Base-by-base conservation (phyloP, 1,140 invertebrate species). In the Ceratitis capitata region DNA sequence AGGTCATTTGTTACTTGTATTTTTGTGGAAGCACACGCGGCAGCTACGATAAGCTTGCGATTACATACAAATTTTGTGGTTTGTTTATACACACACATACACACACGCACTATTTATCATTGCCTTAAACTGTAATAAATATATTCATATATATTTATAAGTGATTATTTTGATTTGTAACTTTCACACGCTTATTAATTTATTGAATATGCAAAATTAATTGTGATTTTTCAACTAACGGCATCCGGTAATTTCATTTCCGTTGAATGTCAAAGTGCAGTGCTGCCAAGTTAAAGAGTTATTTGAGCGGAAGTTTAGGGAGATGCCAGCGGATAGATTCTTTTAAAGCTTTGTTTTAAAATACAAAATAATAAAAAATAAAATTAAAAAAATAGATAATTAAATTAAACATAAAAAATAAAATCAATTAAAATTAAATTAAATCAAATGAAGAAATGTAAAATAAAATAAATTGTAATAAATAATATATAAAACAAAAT, bases 31-130 rank as follows among this genome's bases (percentile, higher is more conserved):
- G 69, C 39, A 45, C 39, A 78, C 35, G 35, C 35, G 32, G 69
- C 39, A 26, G 39, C 39, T 39, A 35, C n/a, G 69, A 78, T 78
- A 78, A 78, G 69, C 69, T 78, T 9, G 39, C 69, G 69, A 47
- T 78, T 78, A 45, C 9, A n/a, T 45, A 47, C 29, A n/a, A 39
- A 78, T 78, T 74, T 78, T 78, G 39, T 78, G 69, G 39, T 78
- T 78, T 45, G 69, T 3, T n/a, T 78, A 45, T 47, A 14, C 35
- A 39, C 61, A 69, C 61, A 35, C 61, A 19, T 69, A 3, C 29
- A 69, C 3, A 39, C 14, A 69, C n/a, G n/a, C n/a, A n/a, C n/a
- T n/a, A n/a, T n/a, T n/a, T n/a, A n/a, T n/a, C n/a, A n/a, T n/a
- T n/a, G n/a, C n/a, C n/a, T n/a, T n/a, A n/a, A n/a, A n/a, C n/a